phyloP scores from a whole-genome alignment of 2,797 vertebrate genomes.

The Myotis planiceps region DNA sequence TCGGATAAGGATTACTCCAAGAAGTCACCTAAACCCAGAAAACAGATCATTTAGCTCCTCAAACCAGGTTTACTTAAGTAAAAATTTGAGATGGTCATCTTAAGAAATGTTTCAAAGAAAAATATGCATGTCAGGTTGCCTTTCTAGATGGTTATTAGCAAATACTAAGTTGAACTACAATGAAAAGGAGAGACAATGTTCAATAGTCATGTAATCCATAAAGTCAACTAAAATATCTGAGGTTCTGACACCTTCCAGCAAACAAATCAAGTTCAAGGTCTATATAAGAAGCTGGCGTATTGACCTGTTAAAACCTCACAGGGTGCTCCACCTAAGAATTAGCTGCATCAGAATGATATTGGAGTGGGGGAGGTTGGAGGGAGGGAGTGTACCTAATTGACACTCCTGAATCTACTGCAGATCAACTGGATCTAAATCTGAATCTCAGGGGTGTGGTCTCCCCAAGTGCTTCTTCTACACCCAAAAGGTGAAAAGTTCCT shows the following conservation, averaged over 20 bases:
- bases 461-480: not conserved
- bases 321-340: not conserved
- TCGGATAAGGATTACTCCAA: not conserved
- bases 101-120: not conserved
- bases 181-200: not conserved
- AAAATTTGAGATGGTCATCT: not conserved
- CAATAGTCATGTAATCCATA: not conserved
- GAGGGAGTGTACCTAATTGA: accelerated
- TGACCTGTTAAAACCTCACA: not conserved
- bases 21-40: not conserved
- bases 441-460: not conserved
- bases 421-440: not conserved
- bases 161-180: not conserved
- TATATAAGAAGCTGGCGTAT: not conserved
- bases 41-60: not conserved
- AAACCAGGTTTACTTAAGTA: not conserved
- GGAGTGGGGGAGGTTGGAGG: too few species aligned
- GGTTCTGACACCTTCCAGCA: not conserved
- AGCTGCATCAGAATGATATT: not conserved
- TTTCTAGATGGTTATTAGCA: not conserved
- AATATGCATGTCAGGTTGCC: not conserved
- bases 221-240: not conserved
- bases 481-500: not conserved
- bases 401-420: not conserved
- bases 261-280: not conserved